A percentile compares a stretch with the other conserved stretches of the same genome.
phyloP scores from a whole-genome alignment of 2,113 vertebrate species.

The Notarius quadriscutis region DNA sequence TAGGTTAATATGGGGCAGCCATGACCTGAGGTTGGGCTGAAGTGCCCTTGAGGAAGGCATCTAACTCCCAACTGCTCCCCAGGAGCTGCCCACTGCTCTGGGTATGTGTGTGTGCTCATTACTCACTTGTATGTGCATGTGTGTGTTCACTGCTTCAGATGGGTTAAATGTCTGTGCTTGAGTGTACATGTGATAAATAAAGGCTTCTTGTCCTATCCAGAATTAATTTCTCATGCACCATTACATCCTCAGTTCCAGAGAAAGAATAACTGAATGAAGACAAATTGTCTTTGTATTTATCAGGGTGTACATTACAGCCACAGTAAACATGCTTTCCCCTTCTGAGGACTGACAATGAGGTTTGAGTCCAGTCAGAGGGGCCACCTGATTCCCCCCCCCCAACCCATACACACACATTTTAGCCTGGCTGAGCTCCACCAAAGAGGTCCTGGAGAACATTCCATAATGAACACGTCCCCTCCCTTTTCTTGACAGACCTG shows the following conservation, averaged over 20 bases:
- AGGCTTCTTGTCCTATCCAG: neutral
- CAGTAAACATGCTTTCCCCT: neutral
- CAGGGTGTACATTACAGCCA: conserved; percentile 39
- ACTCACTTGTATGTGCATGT: no score
- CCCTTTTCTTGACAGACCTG: conserved; percentile 37
- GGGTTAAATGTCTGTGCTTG: no score
- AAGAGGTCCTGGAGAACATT: conserved; percentile 54
- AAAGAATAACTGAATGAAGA: conserved; percentile 64
- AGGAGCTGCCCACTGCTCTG: no score
- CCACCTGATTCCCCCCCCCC: neutral
- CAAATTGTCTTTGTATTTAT: conserved; percentile 53
- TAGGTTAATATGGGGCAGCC: no score
- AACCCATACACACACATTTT: conserved; percentile 25
- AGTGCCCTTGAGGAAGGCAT: no score
- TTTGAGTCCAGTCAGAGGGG: neutral
- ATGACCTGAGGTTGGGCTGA: no score
- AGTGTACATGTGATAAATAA: no score
- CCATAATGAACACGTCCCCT: conserved; percentile 60
- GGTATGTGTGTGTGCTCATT: no score
- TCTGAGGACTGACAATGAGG: conserved; percentile 17
- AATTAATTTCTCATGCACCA: conserved; percentile 47
- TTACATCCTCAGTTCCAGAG: conserved; percentile 56
- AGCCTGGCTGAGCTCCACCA: conserved; percentile 43
- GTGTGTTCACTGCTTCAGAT: no score
- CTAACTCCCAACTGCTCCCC: no score